phyloP scores from a whole-genome alignment of 2,888 invertebrate species.

The Adineta ricciae region DNA sequence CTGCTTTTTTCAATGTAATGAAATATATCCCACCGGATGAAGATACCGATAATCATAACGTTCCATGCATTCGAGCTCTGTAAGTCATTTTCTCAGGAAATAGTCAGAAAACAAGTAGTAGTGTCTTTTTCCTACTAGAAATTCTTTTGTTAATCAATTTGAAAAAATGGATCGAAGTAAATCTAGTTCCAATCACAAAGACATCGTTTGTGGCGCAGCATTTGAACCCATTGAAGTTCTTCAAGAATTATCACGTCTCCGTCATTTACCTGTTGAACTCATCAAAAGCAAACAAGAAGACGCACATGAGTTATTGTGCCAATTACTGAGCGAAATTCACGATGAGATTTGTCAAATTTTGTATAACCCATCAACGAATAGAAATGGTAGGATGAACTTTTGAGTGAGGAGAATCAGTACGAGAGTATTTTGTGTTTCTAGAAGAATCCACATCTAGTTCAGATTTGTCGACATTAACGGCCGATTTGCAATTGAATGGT shows the following conservation, averaged over 20 bases:
- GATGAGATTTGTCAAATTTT: constrained; percentile 71
- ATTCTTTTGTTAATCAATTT: constrained; percentile 45
- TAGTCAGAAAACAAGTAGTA: too few species aligned
- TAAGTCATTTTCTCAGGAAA: too few species aligned
- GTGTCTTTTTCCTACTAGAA: constrained; percentile 1
- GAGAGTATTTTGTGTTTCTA: background rate
- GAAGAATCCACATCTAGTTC: constrained; percentile 16
- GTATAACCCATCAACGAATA: constrained; percentile 5
- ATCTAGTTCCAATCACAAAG: constrained; percentile 36
- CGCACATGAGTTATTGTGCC: constrained; percentile 89
- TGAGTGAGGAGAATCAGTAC: background rate
- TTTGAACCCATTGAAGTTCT: constrained; percentile 75
- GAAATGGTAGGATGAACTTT: constrained; percentile 16
- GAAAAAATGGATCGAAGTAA: constrained; percentile 34
- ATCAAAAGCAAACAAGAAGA: constrained; percentile 68
- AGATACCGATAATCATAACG: constrained; percentile 5
- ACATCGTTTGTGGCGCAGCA: constrained; percentile 58
- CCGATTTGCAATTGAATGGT: constrained; percentile 34
- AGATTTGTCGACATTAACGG: constrained; percentile 24
- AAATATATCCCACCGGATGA: constrained; percentile 62
- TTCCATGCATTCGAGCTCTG: constrained; percentile 50
- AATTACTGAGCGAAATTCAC: constrained; percentile 79
- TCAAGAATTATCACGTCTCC: constrained; percentile 69
- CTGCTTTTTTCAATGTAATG: constrained; percentile 83
- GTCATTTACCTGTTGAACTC: constrained; percentile 54